Evolutionary conservation across 2,888 invertebrate genomes (phyloP), one percentile per base, ranked within the genome.

Genomic region (Choreutis nemorana): DNA sequence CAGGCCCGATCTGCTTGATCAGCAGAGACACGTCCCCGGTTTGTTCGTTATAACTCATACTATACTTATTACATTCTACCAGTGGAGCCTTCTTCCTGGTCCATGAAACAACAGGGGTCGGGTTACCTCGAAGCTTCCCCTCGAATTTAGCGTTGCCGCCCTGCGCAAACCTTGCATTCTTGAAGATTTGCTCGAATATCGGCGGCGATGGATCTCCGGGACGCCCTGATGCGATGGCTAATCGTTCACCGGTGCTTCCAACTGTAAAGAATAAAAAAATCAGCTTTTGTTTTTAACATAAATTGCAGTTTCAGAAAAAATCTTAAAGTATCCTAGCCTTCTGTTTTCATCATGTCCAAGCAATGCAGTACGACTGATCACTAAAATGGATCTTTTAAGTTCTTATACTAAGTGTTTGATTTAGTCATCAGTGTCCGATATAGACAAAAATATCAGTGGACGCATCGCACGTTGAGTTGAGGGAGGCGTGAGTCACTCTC

Each of bases 131-230:
- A 20, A 97, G 88, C 49, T 90, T 87, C 26, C 96, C 95, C 72
- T 97, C 95, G 63, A 97, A 96, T 48, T 90, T 83, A 30, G 94
- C 95, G 61, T 93, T 91, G 29, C 94, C 94, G 43, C 96, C 96
- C 81, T 95, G 94, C 36, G 94, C 94, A 70, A 95, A 94, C 59
- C 94, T 87, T 43, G 94, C 94, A 75, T 94, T 94, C 71, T 90
- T 90, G 70, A 95, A 95, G 59, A 96, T 93, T 72, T 94, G 93
- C 77, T 96, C 95, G 73, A 97, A 94, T 45, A 96, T 91, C 40
- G 96, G 96, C 34, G 96, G 95, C 41, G 94, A 90, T 41, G 90
- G 90, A 51, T 88, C 87, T 48, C 90, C 89, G 36, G 89, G 88
- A 56, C 61, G 55, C 36, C 70, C 71, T 37, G 61, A 43, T 26